Conservation (phyloP, 2,113 vertebrate genomes). For the Spermophilus dauricus region DNA sequence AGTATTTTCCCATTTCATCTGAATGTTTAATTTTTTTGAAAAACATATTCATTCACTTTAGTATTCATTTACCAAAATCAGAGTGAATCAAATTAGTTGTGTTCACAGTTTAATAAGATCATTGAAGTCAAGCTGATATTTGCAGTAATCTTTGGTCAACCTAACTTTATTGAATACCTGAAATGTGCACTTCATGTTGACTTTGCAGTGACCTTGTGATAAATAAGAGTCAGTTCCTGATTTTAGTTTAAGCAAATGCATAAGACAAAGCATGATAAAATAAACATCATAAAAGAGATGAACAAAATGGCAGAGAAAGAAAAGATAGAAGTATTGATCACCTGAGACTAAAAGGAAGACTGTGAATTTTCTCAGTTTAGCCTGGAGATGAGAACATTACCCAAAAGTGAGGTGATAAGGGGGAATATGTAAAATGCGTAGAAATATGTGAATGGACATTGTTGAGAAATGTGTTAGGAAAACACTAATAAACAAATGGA, state of each 20-base stretch:
- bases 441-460: background rate
- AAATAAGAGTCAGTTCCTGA: background rate
- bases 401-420: background rate
- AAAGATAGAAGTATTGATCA: background rate
- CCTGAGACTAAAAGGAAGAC: background rate
- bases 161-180: background rate
- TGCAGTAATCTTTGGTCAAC: conserved; percentile 20
- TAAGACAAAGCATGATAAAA: conserved; percentile 26
- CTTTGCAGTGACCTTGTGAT: background rate
- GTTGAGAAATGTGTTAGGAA: background rate
- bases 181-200: conserved; percentile 1
- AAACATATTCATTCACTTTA: background rate
- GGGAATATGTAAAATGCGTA: background rate
- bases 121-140: conserved; percentile 32
- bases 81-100: background rate
- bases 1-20: conserved; percentile 41
- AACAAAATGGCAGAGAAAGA: background rate
- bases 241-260: conserved; percentile 41
- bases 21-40: conserved; percentile 24
- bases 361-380: conserved; percentile 22
- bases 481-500: background rate
- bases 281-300: background rate
- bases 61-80: conserved; percentile 47
- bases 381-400: background rate
- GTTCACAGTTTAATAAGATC: conserved; percentile 45